Base-by-base conservation (phyloP, 2,888 invertebrate genomes). In the Meiosimyza platycephala region DNA sequence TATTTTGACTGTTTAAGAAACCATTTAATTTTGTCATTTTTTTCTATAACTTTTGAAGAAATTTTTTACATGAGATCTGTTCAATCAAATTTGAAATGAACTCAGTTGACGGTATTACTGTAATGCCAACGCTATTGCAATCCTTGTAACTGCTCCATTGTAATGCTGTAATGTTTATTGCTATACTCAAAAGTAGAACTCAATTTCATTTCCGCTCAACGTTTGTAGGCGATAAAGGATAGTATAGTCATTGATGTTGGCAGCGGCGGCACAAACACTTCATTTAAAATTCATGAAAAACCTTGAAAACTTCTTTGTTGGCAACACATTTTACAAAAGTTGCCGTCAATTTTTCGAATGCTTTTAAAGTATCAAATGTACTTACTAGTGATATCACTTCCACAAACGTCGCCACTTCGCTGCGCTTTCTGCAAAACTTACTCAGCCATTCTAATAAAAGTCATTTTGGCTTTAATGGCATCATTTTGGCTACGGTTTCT, bases 391-490 rank as follows among this genome's bases (percentile, higher is more conserved):
- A 28, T 28, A 28, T 28, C 28, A 28, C 40, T 7, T 1, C 40
- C 40, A 40, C 40, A 40, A 40, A 6, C 40, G 40, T 9, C 40
- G 40, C 40, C 40, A 40, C 9, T 40, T 13, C 15, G 12, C 57
- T 28, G 28, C 22, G 28, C 18, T 11, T 57, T 22, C 28, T 13
- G 15, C 22, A 28, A 22, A 13, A 28, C 57, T 57, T 28, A 12
- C 13, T 28, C 22, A 18, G 22, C 57, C 13, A 28, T 18, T 57
- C 28, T 57, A 57, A 12, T 15, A 15, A 28, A 57, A 57, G 57
- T 57, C 9, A 28, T 57, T 57, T 57, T 57, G 22, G 28, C 57
- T 22, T 57, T 57, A 57, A 57, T 57, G 57, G 18, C 57, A 57
- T 57, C 12, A 57, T 57, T 57, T 22, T 57, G 12, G 28, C 57